Base-by-base conservation (phyloP, 2,797 vertebrate species). In the Ispidina lecontei region DNA sequence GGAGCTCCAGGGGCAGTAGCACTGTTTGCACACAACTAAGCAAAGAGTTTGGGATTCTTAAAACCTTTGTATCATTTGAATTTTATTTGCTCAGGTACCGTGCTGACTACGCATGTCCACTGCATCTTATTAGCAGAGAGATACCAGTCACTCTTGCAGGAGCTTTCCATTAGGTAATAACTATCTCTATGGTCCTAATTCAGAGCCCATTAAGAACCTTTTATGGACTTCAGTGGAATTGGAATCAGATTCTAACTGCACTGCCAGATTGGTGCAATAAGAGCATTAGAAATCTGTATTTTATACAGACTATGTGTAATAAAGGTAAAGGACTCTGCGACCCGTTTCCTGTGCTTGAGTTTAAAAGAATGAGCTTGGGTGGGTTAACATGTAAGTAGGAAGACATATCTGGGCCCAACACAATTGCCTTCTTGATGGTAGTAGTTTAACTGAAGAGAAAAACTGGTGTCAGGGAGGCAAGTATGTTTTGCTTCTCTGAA, bases 51-150 rank as follows among this genome's bases (percentile, higher is more conserved):
- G 95, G 95, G 92, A 78, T 91, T 96, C 84, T 84, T 64, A 85
- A 83, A 95, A 96, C 92, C 87, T 97, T 95, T 73, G 79, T 96
- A 93, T 97, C 78, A 31, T 92, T 96, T 96, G 89, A 59, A 86
- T 97, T 98, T 97, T 96, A 90, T 97, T 98, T 97, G 97, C 98
- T 98, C 98, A 98, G 98, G 98, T 97, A 96, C 97, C 96, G 90
- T 91, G 94, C 92, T 95, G 95, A 97, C 90, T 86, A 81, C 91
- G 85, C 91, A 96, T 95, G 93, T 97, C 94, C 92, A 93, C 88
- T 90, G 90, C 88, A 89, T 87, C 95, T 80, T 89, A 54, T 91
- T 94, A 86, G 70, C 94, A 87, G 93, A 96, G 95, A 97, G 95
- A 96, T 95, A 94, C 82, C 96, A 95, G 91, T 95, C 94, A 88